Percentiles rank a stretch among this genome's conserved stretches.
Evolutionary conservation across 2,888 invertebrate species (phyloP).

Genomic region (Chouioia cunea): DNA sequence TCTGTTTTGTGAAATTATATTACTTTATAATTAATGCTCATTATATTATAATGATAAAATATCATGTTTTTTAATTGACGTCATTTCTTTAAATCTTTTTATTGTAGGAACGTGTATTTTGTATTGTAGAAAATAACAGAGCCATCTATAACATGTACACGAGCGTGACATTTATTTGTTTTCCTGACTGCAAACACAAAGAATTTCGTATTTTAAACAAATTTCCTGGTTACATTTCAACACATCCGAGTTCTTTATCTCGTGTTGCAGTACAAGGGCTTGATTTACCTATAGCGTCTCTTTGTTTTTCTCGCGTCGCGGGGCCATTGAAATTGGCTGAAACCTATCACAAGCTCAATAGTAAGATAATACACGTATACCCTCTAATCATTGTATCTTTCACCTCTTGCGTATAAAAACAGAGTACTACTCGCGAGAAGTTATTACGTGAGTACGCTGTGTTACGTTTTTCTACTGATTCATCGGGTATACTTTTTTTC

Average conservation of each 20-base stretch:
- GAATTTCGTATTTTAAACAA: constrained; percentile 24
- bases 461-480: constrained; percentile 5
- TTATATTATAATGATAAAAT: too few relatives aligned
- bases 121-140: not conserved
- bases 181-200: constrained; percentile 16
- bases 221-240: constrained; percentile 36
- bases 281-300: constrained; percentile 33
- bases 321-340: constrained; percentile 17
- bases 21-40: too few relatives aligned
- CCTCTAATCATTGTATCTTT: constrained; percentile 22
- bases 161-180: constrained; percentile 18
- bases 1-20: too few relatives aligned
- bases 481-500: constrained; percentile 18
- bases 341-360: constrained; percentile 29
- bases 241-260: constrained; percentile 11
- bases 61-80: too few relatives aligned
- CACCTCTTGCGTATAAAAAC: constrained; percentile 16
- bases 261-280: constrained; percentile 10
- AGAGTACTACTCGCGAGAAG: constrained; percentile 15
- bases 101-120: too few relatives aligned
- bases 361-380: constrained; percentile 29
- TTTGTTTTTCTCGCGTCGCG: constrained; percentile 33
- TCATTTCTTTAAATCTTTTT: too few relatives aligned
- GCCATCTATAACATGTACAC: not conserved
- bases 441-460: constrained; percentile 27